Percentiles rank a stretch among this genome's conserved stretches.
Conservation (phyloP, 2,888 invertebrate species). For the Pachymerium ferrugineum region DNA sequence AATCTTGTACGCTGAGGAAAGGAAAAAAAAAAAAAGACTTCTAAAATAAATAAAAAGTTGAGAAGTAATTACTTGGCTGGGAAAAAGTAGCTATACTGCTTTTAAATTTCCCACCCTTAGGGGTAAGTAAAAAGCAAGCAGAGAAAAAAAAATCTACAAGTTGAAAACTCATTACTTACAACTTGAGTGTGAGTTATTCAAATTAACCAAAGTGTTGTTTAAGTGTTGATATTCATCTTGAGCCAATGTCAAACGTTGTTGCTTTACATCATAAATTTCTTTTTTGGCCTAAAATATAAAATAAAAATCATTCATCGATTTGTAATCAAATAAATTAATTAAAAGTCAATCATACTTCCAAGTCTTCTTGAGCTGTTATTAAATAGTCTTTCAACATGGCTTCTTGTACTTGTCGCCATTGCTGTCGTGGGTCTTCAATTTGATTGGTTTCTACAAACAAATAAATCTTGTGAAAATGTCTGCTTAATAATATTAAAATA, state of each 20-base stretch:
- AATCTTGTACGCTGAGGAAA: neutral
- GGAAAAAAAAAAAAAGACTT: neutral
- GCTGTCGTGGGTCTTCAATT: slow-evolving; percentile 90
- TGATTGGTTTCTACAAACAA: slow-evolving; percentile 74
- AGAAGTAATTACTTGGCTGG: neutral
- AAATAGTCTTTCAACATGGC: slow-evolving; percentile 95
- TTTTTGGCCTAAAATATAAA: slow-evolving; percentile 72
- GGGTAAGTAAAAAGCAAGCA: neutral
- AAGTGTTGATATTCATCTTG: slow-evolving; percentile 94
- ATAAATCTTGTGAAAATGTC: neutral
- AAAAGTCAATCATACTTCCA: slow-evolving; percentile 64
- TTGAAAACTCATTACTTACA: slow-evolving; percentile 60
- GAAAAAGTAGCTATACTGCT: neutral
- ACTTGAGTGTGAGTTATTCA: slow-evolving; percentile 84
- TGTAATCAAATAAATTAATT: neutral
- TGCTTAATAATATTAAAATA: neutral
- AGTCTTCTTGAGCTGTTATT: slow-evolving; percentile 87
- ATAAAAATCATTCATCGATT: neutral
- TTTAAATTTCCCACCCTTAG: neutral
- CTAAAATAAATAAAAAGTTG: slow-evolving; percentile 19
- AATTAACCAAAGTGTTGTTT: slow-evolving; percentile 66
- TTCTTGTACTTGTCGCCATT: slow-evolving; percentile 95
- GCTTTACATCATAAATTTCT: slow-evolving; percentile 93
- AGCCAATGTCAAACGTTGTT: slow-evolving; percentile 84
- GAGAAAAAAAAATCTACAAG: neutral